A percentile compares a stretch with the other conserved stretches of the same genome.
Evolutionary conservation across 2,888 invertebrate species (phyloP).

Genomic region (Melanophora roralis): DNA sequence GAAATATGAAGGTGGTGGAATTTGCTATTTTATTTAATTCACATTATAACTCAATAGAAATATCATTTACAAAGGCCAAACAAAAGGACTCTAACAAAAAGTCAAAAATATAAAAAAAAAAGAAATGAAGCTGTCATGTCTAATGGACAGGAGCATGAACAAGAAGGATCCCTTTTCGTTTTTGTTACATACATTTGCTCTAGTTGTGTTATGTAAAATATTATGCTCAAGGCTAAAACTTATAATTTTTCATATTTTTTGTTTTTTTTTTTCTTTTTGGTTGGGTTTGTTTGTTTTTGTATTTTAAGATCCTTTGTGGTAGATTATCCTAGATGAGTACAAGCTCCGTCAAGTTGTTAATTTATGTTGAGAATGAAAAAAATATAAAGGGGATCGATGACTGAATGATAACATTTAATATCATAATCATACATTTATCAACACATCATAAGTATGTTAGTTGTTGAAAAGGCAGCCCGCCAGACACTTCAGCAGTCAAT

Average conservation of each 20-base stretch:
- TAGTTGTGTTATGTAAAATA: conserved; percentile 27
- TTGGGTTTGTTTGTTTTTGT: conserved; percentile 28
- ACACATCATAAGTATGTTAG: conserved; percentile 55
- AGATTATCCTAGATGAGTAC: conserved; percentile 46
- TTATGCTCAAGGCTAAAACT: conserved; percentile 25
- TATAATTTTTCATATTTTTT: not conserved
- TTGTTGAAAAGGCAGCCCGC: not conserved
- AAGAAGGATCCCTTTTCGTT: conserved; percentile 30
- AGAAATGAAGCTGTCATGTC: conserved; percentile 50
- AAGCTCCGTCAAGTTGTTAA: conserved; percentile 6
- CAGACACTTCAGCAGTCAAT: conserved; percentile 42
- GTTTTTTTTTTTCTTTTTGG: not conserved
- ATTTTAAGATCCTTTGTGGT: conserved; percentile 39
- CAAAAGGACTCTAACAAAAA: conserved; percentile 40
- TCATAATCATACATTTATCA: conserved; percentile 55
- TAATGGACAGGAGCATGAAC: not conserved
- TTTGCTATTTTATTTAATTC: conserved; percentile 43
- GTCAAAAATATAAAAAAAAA: conserved; percentile 19
- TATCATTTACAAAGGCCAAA: conserved; percentile 45
- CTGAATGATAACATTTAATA: conserved; percentile 35
- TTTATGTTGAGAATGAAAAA: not conserved
- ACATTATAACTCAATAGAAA: conserved; percentile 58
- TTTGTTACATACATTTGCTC: not conserved
- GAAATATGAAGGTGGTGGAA: conserved; percentile 25
- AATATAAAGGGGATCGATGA: not conserved